Evolutionary conservation across 2,113 vertebrate genomes (phyloP).

Genomic region (Lathamus discolor): DNA sequence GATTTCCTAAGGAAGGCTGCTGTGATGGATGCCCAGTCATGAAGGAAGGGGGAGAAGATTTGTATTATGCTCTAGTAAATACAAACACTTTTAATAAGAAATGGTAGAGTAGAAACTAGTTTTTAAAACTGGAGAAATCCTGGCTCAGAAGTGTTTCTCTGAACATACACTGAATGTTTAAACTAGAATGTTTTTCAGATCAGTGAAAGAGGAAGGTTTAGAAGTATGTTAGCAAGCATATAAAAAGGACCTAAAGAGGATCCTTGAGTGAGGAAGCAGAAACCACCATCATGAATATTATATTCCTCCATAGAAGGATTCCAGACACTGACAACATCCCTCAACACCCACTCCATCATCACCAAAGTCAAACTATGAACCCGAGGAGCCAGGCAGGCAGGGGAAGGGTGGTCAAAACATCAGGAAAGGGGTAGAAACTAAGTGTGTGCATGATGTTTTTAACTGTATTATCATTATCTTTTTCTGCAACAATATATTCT

Average conservation of each 20-base stretch:
- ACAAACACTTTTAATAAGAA: neutral
- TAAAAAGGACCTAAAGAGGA: neutral
- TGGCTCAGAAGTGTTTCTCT: neutral
- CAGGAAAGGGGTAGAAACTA: neutral
- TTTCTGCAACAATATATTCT: neutral
- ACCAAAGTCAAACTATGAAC: neutral
- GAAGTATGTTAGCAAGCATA: neutral
- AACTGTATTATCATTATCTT: neutral
- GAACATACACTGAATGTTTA: neutral
- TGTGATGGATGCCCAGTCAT: neutral
- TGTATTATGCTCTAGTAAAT: neutral
- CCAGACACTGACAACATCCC: neutral
- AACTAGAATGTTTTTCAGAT: neutral
- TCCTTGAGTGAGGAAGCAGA: neutral
- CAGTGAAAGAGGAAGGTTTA: neutral
- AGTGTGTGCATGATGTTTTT: neutral
- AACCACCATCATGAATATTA: neutral
- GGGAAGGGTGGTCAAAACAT: neutral
- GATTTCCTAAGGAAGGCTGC: neutral
- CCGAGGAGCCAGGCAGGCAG: neutral
- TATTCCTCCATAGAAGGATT: neutral
- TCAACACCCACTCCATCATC: neutral
- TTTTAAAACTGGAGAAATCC: neutral
- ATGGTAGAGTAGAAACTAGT: neutral
- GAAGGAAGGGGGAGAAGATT: neutral